These are phyloP conservation scores for Suillia variegata DNA, from an alignment of 2,888 invertebrate genomes.

Conservation along the genomic window DNA sequence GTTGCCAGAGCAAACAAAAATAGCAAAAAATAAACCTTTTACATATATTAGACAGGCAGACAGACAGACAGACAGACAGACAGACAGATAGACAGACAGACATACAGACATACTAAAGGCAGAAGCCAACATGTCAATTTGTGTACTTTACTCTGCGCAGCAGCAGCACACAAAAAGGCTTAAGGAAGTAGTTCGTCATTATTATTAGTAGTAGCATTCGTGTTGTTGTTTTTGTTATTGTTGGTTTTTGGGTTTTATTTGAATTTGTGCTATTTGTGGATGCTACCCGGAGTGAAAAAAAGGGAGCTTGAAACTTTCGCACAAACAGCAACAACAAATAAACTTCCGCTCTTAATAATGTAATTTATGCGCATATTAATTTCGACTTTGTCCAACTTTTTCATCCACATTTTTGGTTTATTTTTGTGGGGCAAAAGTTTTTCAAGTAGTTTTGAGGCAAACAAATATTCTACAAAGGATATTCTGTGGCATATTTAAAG, in stretches of 20 bases:
- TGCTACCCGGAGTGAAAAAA: neutral
- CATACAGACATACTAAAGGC: no score
- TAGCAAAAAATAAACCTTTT: no score
- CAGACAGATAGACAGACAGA: no score
- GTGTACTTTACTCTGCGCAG: neutral
- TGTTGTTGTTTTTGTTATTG: neutral
- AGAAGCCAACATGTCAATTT: neutral
- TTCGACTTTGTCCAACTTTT: conserved; percentile 8
- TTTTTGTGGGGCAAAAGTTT: neutral
- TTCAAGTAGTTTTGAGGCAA: neutral
- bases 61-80: no score
- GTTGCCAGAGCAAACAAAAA: no score
- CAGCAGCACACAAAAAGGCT: neutral
- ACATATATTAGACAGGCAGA: no score
- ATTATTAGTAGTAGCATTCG: neutral
- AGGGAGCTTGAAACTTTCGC: neutral
- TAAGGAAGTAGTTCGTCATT: neutral
- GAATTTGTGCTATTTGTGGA: neutral
- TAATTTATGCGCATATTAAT: conserved; percentile 33
- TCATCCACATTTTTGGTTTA: neutral
- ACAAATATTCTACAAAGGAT: neutral
- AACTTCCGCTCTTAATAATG: conserved; percentile 28
- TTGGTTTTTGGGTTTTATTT: no score
- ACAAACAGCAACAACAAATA: conserved; percentile 4
- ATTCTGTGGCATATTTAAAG: no score